phyloP scores from a whole-genome alignment of 2,113 vertebrate species.

The Gnathonemus echidnorhynchus region DNA sequence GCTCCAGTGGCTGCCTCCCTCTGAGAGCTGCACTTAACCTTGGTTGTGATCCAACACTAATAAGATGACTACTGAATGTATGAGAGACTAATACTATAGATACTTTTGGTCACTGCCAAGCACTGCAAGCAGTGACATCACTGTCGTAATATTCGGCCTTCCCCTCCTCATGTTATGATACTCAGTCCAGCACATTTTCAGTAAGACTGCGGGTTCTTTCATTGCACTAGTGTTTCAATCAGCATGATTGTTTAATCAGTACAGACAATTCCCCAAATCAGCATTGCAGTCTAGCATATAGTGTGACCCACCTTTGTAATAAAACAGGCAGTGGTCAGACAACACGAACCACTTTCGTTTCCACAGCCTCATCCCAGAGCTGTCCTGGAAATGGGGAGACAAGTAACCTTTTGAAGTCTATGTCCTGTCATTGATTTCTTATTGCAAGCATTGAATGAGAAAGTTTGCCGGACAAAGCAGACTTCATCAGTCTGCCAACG shows the following conservation, averaged over 20 bases:
- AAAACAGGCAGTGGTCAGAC: slow-evolving; percentile 95
- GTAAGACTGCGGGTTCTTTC: not conserved
- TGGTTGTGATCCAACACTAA: not conserved
- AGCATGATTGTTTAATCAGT: not conserved
- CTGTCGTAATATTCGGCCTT: not conserved
- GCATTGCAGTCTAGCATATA: not conserved
- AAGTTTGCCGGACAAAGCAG: not conserved
- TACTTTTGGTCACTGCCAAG: not conserved
- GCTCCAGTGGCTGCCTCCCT: not conserved
- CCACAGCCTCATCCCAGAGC: slow-evolving; percentile 96
- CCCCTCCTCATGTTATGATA: not conserved
- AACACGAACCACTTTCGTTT: slow-evolving; percentile 97
- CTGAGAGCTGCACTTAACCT: not conserved
- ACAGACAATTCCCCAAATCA: not conserved
- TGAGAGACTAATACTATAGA: not conserved
- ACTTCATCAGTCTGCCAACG: not conserved
- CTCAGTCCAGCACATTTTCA: not conserved
- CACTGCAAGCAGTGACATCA: not conserved
- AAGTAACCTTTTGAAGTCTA: slow-evolving; percentile 27
- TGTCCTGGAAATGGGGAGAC: slow-evolving; percentile 74
- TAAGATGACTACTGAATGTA: not conserved
- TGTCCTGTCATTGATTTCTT: slow-evolving; percentile 18
- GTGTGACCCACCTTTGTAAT: slow-evolving; percentile 93
- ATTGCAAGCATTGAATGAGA: slow-evolving; percentile 29
- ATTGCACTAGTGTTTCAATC: not conserved